Percentiles rank a stretch among this genome's conserved stretches.
phyloP scores from a whole-genome alignment of 2,113 vertebrate species.

The Pelodiscus sinensis region DNA sequence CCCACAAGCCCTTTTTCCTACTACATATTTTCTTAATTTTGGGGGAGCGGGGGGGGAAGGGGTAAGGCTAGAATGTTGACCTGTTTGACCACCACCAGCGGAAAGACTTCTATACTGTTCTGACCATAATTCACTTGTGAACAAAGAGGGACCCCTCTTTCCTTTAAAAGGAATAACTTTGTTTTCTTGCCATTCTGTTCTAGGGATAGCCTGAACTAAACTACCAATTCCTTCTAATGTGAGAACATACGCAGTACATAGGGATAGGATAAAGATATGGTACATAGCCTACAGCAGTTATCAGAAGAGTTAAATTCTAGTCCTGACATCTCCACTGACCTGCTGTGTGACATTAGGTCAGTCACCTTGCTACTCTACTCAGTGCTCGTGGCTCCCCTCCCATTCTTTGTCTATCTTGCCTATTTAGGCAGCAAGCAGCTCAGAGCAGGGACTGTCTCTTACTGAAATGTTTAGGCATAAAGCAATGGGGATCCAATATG shows the following conservation, averaged over 20 bases:
- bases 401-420: background rate
- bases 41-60: no score
- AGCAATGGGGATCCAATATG: background rate
- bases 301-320: background rate
- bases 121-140: background rate
- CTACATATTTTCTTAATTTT: background rate
- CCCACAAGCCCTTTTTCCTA: background rate
- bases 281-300: background rate
- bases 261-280: background rate
- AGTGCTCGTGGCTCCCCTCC: background rate
- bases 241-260: background rate
- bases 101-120: background rate
- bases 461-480: background rate
- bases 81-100: background rate
- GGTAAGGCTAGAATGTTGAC: background rate
- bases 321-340: background rate
- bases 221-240: background rate
- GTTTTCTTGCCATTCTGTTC: background rate
- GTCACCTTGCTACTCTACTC: background rate
- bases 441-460: background rate
- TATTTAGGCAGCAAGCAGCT: background rate
- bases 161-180: background rate
- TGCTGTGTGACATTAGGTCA: background rate
- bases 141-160: background rate
- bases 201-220: background rate